Evolutionary conservation across 92 coral and sea anemone genomes (phyloP).

Genomic region (Parazoanthus swiftii): DNA sequence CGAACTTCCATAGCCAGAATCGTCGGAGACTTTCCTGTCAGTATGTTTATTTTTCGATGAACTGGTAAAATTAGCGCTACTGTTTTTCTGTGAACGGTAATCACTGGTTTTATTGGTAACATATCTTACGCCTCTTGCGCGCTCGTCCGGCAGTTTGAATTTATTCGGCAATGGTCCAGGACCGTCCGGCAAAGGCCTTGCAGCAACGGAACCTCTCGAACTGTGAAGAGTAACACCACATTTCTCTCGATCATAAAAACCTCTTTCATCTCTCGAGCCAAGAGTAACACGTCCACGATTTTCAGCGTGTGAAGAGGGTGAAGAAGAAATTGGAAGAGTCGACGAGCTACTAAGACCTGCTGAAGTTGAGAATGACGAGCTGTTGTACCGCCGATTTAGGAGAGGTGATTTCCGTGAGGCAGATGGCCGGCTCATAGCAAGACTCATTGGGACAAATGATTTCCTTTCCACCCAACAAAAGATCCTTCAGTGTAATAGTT

Average conservation of each 20-base stretch:
- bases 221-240: background rate
- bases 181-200: conserved; percentile 25
- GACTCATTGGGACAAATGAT: conserved; percentile 16
- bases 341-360: background rate
- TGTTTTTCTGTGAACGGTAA: background rate
- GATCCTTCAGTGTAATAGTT: background rate
- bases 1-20: conserved; percentile 39
- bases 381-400: conserved; percentile 19
- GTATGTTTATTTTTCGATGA: background rate
- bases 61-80: background rate
- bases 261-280: conserved; percentile 15
- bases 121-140: conserved; percentile 21
- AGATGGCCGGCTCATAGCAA: conserved; percentile 34
- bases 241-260: background rate
- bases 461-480: conserved; percentile 18
- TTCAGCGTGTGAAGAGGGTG: conserved; percentile 8
- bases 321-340: conserved; percentile 2
- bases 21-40: conserved; percentile 34
- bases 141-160: background rate
- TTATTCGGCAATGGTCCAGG: conserved; percentile 38
- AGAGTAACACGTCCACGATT: conserved; percentile 14
- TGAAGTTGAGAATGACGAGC: conserved; percentile 19
- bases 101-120: conserved; percentile 12
- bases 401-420: conserved; percentile 28
- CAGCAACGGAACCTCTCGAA: background rate